Evolutionary conservation across 2,113 vertebrate species (phyloP).

Genomic region (Arenaria interpres): DNA sequence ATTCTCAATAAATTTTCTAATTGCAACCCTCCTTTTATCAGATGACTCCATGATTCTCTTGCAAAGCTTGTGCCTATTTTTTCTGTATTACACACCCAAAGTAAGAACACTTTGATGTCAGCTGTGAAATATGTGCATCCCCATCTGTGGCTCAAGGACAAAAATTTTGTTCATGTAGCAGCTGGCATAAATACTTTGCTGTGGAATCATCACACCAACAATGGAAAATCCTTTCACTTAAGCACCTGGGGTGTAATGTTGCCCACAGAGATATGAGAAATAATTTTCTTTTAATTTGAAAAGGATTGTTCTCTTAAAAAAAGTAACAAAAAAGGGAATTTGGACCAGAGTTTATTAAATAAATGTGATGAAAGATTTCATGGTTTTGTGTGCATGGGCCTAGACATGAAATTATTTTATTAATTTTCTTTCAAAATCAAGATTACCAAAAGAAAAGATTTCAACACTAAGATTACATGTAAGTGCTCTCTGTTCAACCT

Average conservation of each 20-base stretch:
- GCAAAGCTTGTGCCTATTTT: background rate
- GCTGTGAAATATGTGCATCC: background rate
- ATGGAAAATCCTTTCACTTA: background rate
- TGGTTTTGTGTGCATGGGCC: background rate
- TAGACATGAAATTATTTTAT: background rate
- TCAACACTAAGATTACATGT: background rate
- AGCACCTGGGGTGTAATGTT: background rate
- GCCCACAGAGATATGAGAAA: background rate
- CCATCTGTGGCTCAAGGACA: background rate
- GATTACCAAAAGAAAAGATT: background rate
- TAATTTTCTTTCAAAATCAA: background rate
- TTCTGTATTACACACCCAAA: background rate
- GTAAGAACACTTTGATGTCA: background rate
- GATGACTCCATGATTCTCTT: background rate
- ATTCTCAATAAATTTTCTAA: background rate
- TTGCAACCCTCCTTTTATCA: background rate
- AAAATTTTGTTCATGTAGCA: background rate
- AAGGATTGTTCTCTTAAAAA: background rate
- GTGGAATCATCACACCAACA: background rate
- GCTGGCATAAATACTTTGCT: background rate
- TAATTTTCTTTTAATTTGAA: background rate
- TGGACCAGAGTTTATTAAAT: background rate
- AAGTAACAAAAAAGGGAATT: background rate
- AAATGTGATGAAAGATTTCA: background rate
- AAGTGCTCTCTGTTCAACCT: background rate